Evolutionary conservation across 2,888 invertebrate species (phyloP).

Genomic region (Lydus trimaculatus): DNA sequence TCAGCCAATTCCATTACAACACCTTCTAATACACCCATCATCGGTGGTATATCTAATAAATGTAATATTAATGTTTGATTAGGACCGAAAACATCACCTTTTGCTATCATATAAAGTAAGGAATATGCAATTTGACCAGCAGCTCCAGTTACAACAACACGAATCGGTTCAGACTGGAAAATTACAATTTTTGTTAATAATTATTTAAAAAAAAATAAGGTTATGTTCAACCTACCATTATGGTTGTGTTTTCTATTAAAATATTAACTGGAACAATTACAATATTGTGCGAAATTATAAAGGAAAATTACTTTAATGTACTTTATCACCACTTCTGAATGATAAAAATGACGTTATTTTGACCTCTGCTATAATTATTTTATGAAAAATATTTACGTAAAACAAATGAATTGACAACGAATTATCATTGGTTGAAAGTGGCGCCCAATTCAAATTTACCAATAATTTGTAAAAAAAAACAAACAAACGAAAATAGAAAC

Average conservation of each 20-base stretch:
- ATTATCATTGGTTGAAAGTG: slow-evolving; percentile 13
- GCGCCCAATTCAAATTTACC: slow-evolving; percentile 12
- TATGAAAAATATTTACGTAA: background rate
- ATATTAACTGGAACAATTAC: background rate
- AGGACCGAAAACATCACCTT: slow-evolving; percentile 94
- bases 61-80: slow-evolving; percentile 87
- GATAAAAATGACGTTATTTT: slow-evolving; percentile 6
- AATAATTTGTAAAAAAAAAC: slow-evolving; percentile 1
- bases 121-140: slow-evolving; percentile 99
- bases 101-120: slow-evolving; percentile 90
- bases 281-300: background rate
- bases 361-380: background rate
- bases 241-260: background rate
- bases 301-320: background rate
- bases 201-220: background rate
- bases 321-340: background rate
- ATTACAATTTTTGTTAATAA: slow-evolving; percentile 14
- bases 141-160: slow-evolving; percentile 96
- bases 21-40: slow-evolving; percentile 97
- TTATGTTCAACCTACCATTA: background rate
- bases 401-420: background rate
- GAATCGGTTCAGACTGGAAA: slow-evolving; percentile 81
- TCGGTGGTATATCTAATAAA: slow-evolving; percentile 92
- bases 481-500: background rate
- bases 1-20: slow-evolving; percentile 98